Base-by-base conservation (phyloP, 1,140 invertebrate genomes). In the fruit fly (Drosophila melanogaster) region DNA sequence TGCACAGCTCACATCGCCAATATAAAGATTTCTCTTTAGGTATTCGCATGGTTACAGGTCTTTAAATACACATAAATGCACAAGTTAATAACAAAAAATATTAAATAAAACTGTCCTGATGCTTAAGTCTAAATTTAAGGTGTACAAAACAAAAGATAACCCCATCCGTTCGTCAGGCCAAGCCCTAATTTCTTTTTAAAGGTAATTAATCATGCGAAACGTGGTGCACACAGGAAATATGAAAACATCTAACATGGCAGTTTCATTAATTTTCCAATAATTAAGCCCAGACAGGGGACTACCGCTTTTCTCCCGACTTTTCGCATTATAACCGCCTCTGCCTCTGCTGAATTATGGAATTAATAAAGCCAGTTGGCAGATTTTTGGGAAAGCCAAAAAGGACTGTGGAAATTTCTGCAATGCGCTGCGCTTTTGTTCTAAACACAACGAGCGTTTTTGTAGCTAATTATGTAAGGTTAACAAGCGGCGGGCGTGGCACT, bases 231-330 rank as follows among this genome's bases (percentile, higher is more conserved):
- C 66, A 33, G 50, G 43, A 70, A 70, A 69, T 49, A 76, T 77
- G 79, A 89, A 87, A 83, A 79, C 79, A 78, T 81, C 79, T 84
- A 67, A 77, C 71, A 84, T 70, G 83, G 79, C 84, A 77, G 71
- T 77, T 87, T 87, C 79, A 87, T 87, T 87, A 87, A 87, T 87
- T 87, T 87, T 87, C 84, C 76, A 89, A 87, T 87, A 87, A 87
- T 87, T 89, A 89, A 87, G 84, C 76, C 49, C 53, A 77, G 46
- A 71, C 53, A 67, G 38, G 47, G 49, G 55, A 56, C 59, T 53
- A 53, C 44, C 30, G 46, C 35, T 56, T 40, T 46, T 40, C 49
- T 4, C 37, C 24, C 14, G 24, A 40, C 46, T 37, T n/a, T 15
- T 11, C 35, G 41, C 44, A 70, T 77, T 78, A 58, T 73, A 59